A percentile compares a stretch with the other conserved stretches of the same genome.
Conservation (phyloP, 2,888 invertebrate genomes). For the Pristionchus mayeri region DNA sequence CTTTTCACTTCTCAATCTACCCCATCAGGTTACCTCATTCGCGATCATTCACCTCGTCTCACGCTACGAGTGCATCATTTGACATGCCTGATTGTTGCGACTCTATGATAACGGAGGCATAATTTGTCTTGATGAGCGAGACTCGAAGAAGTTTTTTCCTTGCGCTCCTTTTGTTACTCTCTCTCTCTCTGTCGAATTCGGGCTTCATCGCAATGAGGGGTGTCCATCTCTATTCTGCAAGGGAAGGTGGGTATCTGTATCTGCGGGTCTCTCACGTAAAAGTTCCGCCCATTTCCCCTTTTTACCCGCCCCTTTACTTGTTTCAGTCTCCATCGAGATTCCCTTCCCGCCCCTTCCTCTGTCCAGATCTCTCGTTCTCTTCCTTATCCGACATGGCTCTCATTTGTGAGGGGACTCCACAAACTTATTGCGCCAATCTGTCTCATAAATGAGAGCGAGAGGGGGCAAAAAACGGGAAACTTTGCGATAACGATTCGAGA, state of each 20-base stretch:
- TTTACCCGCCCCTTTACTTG: neutral
- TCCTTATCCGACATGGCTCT: constrained; percentile 10
- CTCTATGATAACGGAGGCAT: too few relatives aligned
- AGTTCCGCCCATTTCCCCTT: too few relatives aligned
- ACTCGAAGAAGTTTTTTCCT: too few relatives aligned
- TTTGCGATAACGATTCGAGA: constrained; percentile 11
- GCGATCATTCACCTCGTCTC: too few relatives aligned
- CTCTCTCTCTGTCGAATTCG: neutral
- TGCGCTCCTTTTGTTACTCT: too few relatives aligned
- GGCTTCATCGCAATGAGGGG: neutral
- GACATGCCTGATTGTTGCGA: too few relatives aligned
- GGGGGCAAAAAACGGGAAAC: neutral
- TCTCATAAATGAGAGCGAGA: neutral
- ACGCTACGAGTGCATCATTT: too few relatives aligned
- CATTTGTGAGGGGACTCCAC: neutral
- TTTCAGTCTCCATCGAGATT: neutral
- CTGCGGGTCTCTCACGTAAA: too few relatives aligned
- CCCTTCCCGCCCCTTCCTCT: neutral
- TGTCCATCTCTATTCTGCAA: constrained; percentile 1
- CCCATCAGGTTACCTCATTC: too few relatives aligned
- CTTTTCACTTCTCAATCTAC: too few relatives aligned
- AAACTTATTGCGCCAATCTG: constrained; percentile 35
- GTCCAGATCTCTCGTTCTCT: neutral
- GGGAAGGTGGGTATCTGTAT: neutral
- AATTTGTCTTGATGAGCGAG: too few relatives aligned